These are phyloP conservation scores for Gonatopus flavifemur DNA, from an alignment of 1,140 invertebrate genomes.

Conservation along the genomic window DNA sequence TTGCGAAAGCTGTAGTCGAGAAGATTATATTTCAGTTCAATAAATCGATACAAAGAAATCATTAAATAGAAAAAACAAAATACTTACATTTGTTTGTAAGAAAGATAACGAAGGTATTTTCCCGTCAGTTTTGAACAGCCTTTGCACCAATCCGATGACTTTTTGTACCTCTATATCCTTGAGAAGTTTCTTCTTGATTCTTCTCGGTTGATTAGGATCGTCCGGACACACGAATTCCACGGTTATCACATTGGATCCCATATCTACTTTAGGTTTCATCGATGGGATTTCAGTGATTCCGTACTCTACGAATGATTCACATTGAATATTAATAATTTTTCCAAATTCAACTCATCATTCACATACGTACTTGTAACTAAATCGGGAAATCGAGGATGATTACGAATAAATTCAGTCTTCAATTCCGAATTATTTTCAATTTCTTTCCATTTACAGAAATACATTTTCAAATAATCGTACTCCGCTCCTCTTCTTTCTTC, in stretches of 20 bases:
- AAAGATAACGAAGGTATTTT: slow-evolving; percentile 60
- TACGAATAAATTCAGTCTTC: slow-evolving; percentile 63
- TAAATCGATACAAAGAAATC: slow-evolving; percentile 10
- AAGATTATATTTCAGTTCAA: slow-evolving; percentile 55
- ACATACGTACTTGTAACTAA: slow-evolving; percentile 59
- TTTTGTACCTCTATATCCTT: slow-evolving; percentile 82
- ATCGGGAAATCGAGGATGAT: slow-evolving; percentile 74
- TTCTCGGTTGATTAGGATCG: slow-evolving; percentile 59
- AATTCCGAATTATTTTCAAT: slow-evolving; percentile 54
- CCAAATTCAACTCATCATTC: background rate
- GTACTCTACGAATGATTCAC: slow-evolving; percentile 67
- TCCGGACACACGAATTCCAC: slow-evolving; percentile 61
- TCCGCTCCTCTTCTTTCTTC: slow-evolving; percentile 80
- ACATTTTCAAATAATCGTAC: slow-evolving; percentile 84
- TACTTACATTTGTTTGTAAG: slow-evolving; percentile 60
- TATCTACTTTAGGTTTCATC: slow-evolving; percentile 63
- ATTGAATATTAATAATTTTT: slow-evolving; percentile 15
- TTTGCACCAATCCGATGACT: slow-evolving; percentile 71
- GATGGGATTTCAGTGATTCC: slow-evolving; percentile 76
- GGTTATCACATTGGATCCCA: slow-evolving; percentile 72
- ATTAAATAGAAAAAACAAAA: background rate
- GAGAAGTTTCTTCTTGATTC: slow-evolving; percentile 70
- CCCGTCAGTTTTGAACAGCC: slow-evolving; percentile 65
- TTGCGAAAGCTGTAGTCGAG: slow-evolving; percentile 63
- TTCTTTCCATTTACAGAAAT: slow-evolving; percentile 72